Base-by-base conservation (phyloP, 2,797 vertebrate genomes). In the Eulemur coronatus region DNA sequence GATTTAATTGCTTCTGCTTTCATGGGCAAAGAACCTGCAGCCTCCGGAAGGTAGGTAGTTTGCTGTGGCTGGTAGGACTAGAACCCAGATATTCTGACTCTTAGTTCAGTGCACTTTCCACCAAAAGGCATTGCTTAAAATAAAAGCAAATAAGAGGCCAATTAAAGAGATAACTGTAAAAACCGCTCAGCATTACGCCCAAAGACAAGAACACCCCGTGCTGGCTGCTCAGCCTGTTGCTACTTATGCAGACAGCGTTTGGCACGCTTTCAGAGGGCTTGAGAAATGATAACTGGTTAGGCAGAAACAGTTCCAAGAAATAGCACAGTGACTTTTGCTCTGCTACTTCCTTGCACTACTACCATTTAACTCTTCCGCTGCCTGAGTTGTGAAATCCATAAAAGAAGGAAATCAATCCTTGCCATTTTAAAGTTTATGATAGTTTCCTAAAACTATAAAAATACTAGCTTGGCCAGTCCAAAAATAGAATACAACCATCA, bases 301-400 rank as follows among this genome's bases (percentile, higher is more conserved):
- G 76, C 96, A 96, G 95, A 97, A 95, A 76, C 20, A 22, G 11
- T 92, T 97, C 96, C 96, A 97, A 96, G 97, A 78, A 96, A 94
- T 0, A 89, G 72, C 89, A 57, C 48, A 7, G 92, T 97, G 96
- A 95, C 97, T 97, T 97, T 85, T 97, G 94, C 93, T 96, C 96
- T 50, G 84, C 93, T 92, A 70, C 92, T 88, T 81, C 79, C 93
- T 95, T 14, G 22, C 81, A 73, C 63, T 46, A 38, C 61, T 13
- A 7, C 48, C 35, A 2, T 75, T 96, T 96, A 97, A 96, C 94
- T 65, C 97, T 24, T 97, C 80, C 70, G 35, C 88, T 91, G 94
- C 94, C 82, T n/a, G 89, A 79, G 67, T 46, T 69, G 28, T 81
- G 80, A 94, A 87, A 95, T 38, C 76, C 4, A 1, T 35, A 33